Percentiles rank a stretch among this genome's conserved stretches.
Evolutionary conservation across 2,888 invertebrate species (phyloP).

Genomic region (Timema cristinae): DNA sequence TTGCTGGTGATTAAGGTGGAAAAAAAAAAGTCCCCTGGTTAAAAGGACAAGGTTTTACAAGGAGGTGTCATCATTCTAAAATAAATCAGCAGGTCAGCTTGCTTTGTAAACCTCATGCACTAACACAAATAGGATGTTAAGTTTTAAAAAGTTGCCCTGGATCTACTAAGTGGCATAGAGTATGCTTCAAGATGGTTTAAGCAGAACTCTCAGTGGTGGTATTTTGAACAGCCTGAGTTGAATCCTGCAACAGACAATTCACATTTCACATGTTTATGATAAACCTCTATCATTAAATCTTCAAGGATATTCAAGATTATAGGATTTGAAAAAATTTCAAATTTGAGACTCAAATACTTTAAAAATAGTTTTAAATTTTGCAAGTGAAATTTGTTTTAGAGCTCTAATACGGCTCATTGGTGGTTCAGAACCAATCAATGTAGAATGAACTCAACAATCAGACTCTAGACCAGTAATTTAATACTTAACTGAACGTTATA

Average conservation of each 20-base stretch:
- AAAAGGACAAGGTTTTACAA: conserved; percentile 25
- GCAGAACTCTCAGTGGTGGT: conserved; percentile 59
- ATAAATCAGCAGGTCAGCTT: conserved; percentile 30
- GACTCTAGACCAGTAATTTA: too few species aligned
- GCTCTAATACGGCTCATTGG: too few species aligned
- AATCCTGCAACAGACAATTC: conserved; percentile 44
- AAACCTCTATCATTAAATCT: not conserved
- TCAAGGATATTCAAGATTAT: not conserved
- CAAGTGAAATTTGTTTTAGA: too few species aligned
- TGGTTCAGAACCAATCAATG: too few species aligned
- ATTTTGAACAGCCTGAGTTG: conserved; percentile 54
- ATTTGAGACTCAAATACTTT: too few species aligned
- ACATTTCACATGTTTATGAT: not conserved
- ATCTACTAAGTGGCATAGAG: conserved; percentile 29
- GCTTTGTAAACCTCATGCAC: conserved; percentile 31
- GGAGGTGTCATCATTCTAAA: conserved; percentile 31
- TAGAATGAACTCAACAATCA: too few species aligned
- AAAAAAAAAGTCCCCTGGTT: conserved; percentile 16
- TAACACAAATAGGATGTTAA: conserved; percentile 34
- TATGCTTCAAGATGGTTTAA: conserved; percentile 40
- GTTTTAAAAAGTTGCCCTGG: conserved; percentile 25
- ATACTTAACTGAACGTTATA: too few species aligned
- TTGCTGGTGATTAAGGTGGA: conserved; percentile 24
- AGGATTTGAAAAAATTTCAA: too few species aligned
- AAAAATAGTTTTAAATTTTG: too few species aligned